Percentiles rank a stretch among this genome's conserved stretches.
phyloP scores from a whole-genome alignment of 2,797 vertebrate genomes.

The Platalea minor region DNA sequence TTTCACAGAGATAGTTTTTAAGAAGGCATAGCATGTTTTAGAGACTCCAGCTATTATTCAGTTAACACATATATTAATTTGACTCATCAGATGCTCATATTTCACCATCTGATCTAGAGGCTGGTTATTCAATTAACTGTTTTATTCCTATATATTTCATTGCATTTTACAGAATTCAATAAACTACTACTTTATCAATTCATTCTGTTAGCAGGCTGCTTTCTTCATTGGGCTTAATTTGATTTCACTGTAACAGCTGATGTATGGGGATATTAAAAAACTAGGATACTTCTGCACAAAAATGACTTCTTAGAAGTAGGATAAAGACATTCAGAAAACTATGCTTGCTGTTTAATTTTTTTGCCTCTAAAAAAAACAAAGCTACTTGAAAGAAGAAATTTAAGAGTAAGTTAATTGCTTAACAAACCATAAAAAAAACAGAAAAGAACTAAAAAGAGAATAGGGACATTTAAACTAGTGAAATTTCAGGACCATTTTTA shows the following conservation, averaged over 20 bases:
- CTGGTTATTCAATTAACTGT: conserved; percentile 22
- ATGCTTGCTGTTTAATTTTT: not conserved
- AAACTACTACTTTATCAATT: not conserved
- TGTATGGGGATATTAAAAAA: conserved; percentile 11
- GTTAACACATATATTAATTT: conserved; percentile 32
- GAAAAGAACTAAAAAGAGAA: conserved; percentile 15
- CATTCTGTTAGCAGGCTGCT: not conserved
- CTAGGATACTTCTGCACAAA: conserved; percentile 24
- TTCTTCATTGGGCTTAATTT: not conserved
- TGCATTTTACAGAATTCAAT: not conserved
- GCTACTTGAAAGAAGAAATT: conserved; percentile 52
- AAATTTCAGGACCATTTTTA: conserved; percentile 38
- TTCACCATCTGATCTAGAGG: conserved; percentile 26
- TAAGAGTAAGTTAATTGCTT: conserved; percentile 59
- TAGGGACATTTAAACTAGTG: not conserved
- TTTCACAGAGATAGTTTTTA: not conserved
- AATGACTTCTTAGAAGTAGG: not conserved
- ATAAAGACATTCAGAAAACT: conserved; percentile 8
- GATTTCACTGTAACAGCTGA: conserved; percentile 1
- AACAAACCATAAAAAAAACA: conserved; percentile 54
- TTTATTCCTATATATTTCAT: not conserved
- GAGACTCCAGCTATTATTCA: not conserved
- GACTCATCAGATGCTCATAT: not conserved
- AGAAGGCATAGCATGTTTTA: not conserved
- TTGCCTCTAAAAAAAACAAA: conserved; percentile 41